A percentile compares a stretch with the other conserved stretches of the same genome.
These are phyloP conservation scores for Temnothorax longispinosus DNA, from an alignment of 1,140 invertebrate species.

Conservation along the genomic window DNA sequence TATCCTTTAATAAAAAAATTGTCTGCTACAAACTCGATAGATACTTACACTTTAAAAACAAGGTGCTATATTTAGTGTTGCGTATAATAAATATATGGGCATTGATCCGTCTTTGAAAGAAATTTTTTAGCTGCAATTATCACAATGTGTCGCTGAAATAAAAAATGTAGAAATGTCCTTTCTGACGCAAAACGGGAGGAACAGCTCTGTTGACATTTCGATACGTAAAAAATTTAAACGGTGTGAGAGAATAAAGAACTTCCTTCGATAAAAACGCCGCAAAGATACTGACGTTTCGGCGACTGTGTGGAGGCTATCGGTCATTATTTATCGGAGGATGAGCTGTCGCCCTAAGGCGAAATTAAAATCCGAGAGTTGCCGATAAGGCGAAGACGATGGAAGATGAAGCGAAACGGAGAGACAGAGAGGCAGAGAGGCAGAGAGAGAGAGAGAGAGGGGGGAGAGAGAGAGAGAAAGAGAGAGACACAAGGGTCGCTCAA, in stretches of 20 bases:
- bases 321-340: constrained; percentile 58
- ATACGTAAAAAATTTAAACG: constrained; percentile 45
- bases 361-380: constrained; percentile 54
- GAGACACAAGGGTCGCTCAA: neutral
- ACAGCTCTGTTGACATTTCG: constrained; percentile 31
- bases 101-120: neutral
- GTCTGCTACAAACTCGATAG: neutral
- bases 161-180: constrained; percentile 17
- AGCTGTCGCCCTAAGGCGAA: constrained; percentile 53
- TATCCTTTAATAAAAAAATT: neutral
- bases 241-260: constrained; percentile 12
- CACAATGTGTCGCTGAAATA: neutral
- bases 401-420: constrained; percentile 7
- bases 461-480: neutral
- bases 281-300: constrained; percentile 25
- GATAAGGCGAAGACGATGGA: constrained; percentile 41
- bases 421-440: neutral
- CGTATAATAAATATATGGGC: neutral
- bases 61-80: neutral
- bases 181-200: constrained; percentile 9
- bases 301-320: constrained; percentile 40
- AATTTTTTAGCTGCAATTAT: neutral
- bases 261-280: constrained; percentile 20
- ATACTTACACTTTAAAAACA: neutral
- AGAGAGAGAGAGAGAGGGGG: neutral